Evolutionary conservation across 1,140 invertebrate genomes (phyloP), one percentile per base, ranked within the genome.

Genomic region (Elysia chlorotica): DNA sequence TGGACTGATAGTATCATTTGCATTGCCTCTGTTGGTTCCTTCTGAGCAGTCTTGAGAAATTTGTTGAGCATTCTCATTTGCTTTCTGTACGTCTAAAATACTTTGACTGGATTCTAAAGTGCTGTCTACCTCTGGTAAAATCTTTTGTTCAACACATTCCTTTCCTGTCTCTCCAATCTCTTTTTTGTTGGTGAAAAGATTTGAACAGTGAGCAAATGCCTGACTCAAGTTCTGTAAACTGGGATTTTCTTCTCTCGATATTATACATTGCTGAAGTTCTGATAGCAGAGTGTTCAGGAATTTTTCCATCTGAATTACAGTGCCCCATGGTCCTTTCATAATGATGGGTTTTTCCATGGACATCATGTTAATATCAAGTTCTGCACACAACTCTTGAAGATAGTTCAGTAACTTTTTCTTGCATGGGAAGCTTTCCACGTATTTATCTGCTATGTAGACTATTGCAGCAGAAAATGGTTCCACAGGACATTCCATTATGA

Each of bases 271-370:
- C n/a, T n/a, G n/a, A 21, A 67, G 62, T 10, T 69, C 59, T 4
- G 57, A 21, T 14, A 77, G 28, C 28, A 77, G 74, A 25, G 74
- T 68, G 14, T 48, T 33, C 2, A 77, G 59, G 59, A 74, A 73
- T 3, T 70, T 68, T 28, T 71, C 61, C 4, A 69, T 69, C 36
- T 56, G 37, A 56, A 41, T 65, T 14, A 77, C 30, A 21, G 76
- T 72, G 21, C 36, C 48, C 76, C 76, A 77, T 5, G 73, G 65
- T 19, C 76, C 73, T 67, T 74, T 74, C 0, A 77, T 59, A 35
- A 30, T 56, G 14, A 69, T 33, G 14, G 62, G 35, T 65, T 61
- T 61, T 30, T 74, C 56, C 23, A 21, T 48, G 23, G 41, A 48
- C 2, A 73, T 33, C 21, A 74, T 30, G n/a, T 73, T 56, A 5